Base-by-base conservation (phyloP, 2,888 invertebrate genomes). In the Mythimna ferrago region DNA sequence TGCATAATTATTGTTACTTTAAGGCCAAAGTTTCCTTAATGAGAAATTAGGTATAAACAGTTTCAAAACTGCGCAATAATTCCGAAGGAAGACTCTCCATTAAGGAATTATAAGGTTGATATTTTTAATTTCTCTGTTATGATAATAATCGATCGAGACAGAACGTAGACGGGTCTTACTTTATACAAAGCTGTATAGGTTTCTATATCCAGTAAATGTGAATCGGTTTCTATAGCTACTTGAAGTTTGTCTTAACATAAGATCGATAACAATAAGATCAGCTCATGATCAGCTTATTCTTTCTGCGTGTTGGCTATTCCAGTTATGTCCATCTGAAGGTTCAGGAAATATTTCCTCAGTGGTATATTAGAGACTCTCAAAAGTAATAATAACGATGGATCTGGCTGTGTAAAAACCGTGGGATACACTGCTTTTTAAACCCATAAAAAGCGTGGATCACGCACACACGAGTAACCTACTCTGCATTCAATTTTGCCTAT, bases 401-500 rank as follows among this genome's bases (percentile, higher is more conserved):
- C 10, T 26, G 26, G 26, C 53, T 26, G 10, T 68, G 14, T 5
- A n/a, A 32, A 26, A 19, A 14, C 6, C 16, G 2, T 16, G 5
- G 19, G 51, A 0, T n/a, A n/a, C 7, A n/a, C n/a, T n/a, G 9
- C 7, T 21, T 71, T 32, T 57, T 64, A 56, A 58, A 58, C 35
- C 32, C n/a, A 63, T 68, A 7, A 58, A 69, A 75, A 21, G 3
- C 11, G 16, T 4, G 41, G 32, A 57, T 62, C 71, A 71, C 32
- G 10, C 63, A 51, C 21, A 26, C 32, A 44, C 48, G 58, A 32
- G 32, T 32, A 66, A 56, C 58, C 58, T 74, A 67, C 51, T 77
- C 63, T 71, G 67, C 69, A 76, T 78, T 73, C 76, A 78, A 78
- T 83, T 73, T 73, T 67, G 57, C 32, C 62, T 71, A 65, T 75